Percentiles rank a stretch among this genome's conserved stretches.
These are phyloP conservation scores for Thymallus thymallus DNA, from an alignment of 2,113 vertebrate species.

Conservation along the genomic window DNA sequence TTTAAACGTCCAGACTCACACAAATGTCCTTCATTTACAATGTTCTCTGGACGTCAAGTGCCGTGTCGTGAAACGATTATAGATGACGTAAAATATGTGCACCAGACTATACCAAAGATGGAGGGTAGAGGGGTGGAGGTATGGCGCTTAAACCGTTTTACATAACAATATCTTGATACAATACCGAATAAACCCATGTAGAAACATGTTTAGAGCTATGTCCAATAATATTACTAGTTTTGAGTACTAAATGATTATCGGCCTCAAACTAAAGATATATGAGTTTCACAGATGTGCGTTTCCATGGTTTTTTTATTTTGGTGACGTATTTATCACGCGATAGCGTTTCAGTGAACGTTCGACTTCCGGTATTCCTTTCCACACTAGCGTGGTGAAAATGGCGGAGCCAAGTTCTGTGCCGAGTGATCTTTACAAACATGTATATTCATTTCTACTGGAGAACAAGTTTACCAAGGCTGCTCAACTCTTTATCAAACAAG, in stretches of 20 bases:
- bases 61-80: not conserved
- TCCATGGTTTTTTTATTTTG: not conserved
- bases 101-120: not conserved
- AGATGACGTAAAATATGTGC: constrained; percentile 53
- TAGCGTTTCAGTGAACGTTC: constrained; percentile 16
- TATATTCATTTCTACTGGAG: constrained; percentile 75
- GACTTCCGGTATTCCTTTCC: not conserved
- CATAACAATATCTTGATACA: not conserved
- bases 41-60: not conserved
- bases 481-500: constrained; percentile 70
- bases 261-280: not conserved
- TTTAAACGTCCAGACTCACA: not conserved
- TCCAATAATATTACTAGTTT: not conserved
- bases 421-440: constrained; percentile 76
- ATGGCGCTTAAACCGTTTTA: not conserved
- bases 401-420: constrained; percentile 67
- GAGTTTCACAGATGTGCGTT: no score
- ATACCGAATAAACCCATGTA: not conserved
- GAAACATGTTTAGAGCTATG: not conserved
- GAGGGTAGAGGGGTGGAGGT: not conserved
- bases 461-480: constrained; percentile 80
- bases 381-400: constrained; percentile 70
- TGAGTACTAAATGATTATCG: not conserved
- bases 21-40: not conserved
- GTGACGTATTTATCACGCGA: constrained; percentile 47